Percentiles rank a stretch among this genome's conserved stretches.
Evolutionary conservation across 2,113 vertebrate species (phyloP).

Genomic region (Myrmecobius fasciatus): DNA sequence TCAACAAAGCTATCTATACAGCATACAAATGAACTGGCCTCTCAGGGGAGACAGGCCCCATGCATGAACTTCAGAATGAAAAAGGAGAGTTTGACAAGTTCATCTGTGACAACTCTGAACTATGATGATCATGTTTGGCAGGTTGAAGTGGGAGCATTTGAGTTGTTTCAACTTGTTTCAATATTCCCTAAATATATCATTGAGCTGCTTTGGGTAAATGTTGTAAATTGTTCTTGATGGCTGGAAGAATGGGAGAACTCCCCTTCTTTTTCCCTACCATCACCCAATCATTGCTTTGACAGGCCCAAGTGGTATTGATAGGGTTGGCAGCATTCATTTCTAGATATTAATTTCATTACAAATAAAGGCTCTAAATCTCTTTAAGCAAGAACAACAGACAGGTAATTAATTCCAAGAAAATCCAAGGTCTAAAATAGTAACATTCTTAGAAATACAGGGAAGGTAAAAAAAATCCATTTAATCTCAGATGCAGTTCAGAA

Average conservation of each 20-base stretch:
- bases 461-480: not conserved
- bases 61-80: slow-evolving; percentile 8
- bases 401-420: not conserved
- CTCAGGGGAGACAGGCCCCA: not conserved
- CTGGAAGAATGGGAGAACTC: not conserved
- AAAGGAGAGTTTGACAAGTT: slow-evolving; percentile 18
- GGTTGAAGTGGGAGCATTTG: slow-evolving; percentile 59
- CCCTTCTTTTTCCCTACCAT: not conserved
- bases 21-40: not conserved
- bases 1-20: slow-evolving; percentile 23
- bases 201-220: slow-evolving; percentile 44
- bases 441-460: not conserved
- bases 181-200: slow-evolving; percentile 53
- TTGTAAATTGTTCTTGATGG: slow-evolving; percentile 54
- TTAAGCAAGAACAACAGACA: not conserved
- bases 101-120: slow-evolving; percentile 36
- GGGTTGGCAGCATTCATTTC: not conserved
- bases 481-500: not conserved
- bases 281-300: not conserved
- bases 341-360: not conserved
- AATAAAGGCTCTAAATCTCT: not conserved
- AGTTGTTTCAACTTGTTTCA: slow-evolving; percentile 60
- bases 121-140: slow-evolving; percentile 45
- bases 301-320: not conserved
- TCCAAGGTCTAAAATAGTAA: not conserved